Evolutionary conservation across 2,888 invertebrate species (phyloP), one percentile per base, ranked within the genome.

Genomic region (Ichneumon xanthorius): DNA sequence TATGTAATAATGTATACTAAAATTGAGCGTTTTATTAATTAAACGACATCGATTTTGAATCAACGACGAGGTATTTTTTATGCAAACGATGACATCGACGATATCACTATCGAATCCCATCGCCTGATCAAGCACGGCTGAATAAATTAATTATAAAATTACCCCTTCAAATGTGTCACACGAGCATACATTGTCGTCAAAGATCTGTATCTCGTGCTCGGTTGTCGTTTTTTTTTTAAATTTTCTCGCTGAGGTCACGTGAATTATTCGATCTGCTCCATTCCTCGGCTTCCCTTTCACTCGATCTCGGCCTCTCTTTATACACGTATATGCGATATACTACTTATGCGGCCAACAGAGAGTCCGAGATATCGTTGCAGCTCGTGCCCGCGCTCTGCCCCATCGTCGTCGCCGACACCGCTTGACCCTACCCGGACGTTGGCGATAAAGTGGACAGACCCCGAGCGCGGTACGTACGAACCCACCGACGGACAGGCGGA

Each of bases 1-100:
- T 93, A 91, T 92, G 92, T 77, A 80, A 48, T 63, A 72, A 82
- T 81, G 84, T 84, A 61, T 84, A 84, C 73, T 76, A 72, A 73
- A 81, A 82, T 72, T 78, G 67, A 86, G 82, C 82, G 84, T 82
- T 84, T 86, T 81, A 80, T 78, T 68, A 80, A 86, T 81, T 80
- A 82, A 81, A 80, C 67, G 77, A 80, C 86, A 82, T 83, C 82
- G 78, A 86, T 83, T 86, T 86, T 86, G 48, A 83, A 84, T 84
- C 80, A 83, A 80, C 37, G 80, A 26, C 33, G 61, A 80, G n/a
- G 76, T 45, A 16, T 63, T 45, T 77, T 61, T 48, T 14, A 48
- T 53, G 16, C 1, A 70, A 48, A n/a, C 72, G 58, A 37, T 40
- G 11, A 67, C 9, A 67, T 37, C 45, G 19, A 5, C 19, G 9